A percentile compares a stretch with the other conserved stretches of the same genome.
Conservation (phyloP, 2,888 invertebrate species). For the Myopa tessellatipennis region DNA sequence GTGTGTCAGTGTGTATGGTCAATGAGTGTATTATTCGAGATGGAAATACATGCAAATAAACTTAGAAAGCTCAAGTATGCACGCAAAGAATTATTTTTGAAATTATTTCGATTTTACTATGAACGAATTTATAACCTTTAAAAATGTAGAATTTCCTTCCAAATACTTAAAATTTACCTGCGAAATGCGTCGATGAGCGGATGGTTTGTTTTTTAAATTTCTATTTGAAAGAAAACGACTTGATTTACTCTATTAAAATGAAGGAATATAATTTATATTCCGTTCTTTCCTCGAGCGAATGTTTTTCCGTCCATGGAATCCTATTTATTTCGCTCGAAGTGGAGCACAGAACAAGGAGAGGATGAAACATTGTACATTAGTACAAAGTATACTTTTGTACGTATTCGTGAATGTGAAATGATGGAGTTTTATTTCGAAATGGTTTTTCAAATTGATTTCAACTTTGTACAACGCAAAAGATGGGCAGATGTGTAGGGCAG, state of each 20-base stretch:
- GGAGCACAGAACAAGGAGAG: not conserved
- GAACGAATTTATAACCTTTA: no score
- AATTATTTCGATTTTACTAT: not conserved
- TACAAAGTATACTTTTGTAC: not conserved
- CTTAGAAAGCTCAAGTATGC: not conserved
- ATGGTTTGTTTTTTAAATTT: no score
- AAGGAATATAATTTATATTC: no score
- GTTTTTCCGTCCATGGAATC: not conserved
- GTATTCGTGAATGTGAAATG: not conserved
- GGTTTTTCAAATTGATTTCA: conserved; percentile 16
- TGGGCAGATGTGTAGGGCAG: no score
- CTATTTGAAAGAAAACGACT: no score
- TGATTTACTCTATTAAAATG: no score
- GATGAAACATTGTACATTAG: not conserved
- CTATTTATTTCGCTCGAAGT: not conserved
- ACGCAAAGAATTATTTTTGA: not conserved
- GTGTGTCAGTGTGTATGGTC: not conserved
- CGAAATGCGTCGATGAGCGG: no score
- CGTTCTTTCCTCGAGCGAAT: not conserved
- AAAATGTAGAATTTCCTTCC: no score
- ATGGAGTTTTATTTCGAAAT: not conserved
- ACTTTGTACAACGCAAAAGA: not conserved
- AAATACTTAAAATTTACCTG: no score
- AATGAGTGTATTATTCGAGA: conserved; percentile 13
- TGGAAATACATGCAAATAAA: conserved; percentile 4